Base-by-base conservation (phyloP, 2,888 invertebrate genomes). In the Holacanthella duospinosa region DNA sequence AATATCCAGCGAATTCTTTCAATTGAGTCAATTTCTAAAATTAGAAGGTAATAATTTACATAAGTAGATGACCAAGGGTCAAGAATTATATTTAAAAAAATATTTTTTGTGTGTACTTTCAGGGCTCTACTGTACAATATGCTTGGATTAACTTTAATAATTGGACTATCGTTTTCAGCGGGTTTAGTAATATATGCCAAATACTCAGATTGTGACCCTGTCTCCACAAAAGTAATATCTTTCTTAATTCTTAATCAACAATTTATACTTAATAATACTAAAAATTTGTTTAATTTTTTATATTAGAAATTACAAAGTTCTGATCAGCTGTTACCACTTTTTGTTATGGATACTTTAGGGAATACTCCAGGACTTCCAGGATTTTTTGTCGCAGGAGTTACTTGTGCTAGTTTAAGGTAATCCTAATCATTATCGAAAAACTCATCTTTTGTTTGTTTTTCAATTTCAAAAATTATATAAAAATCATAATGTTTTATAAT, bases 251-350 rank as follows among this genome's bases (percentile, higher is more conserved):
- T 24, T 2, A 36, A 16, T 36, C 9, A 36, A 16, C 6, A 12
- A 27, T 6, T 26, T 56, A n/a, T n/a, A n/a, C n/a, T 59, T n/a
- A n/a, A n/a, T n/a, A n/a, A n/a, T n/a, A n/a, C n/a, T n/a, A n/a
- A n/a, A n/a, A n/a, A n/a, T n/a, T n/a, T n/a, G n/a, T n/a, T n/a
- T n/a, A n/a, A n/a, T n/a, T n/a, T n/a, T n/a, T n/a, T n/a, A n/a
- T n/a, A 48, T 19, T 25, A 65, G 65, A 29, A 24, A 28, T 29
- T 62, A 1, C 19, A 25, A 4, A 59, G 27, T 19, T 12, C 59
- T 2, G 68, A 68, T 43, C 75, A 80, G 76, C 68, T 80, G 6
- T 74, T 81, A 27, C 81, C 81, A 0, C 74, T 79, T 58, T 81
- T 79, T 73, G 80, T 60, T 29, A 64, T 61, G 60, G 64, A 61